Evolutionary conservation across 64 coral and sea anemone genomes (phyloP).

Genomic region (Orbicella faveolata): DNA sequence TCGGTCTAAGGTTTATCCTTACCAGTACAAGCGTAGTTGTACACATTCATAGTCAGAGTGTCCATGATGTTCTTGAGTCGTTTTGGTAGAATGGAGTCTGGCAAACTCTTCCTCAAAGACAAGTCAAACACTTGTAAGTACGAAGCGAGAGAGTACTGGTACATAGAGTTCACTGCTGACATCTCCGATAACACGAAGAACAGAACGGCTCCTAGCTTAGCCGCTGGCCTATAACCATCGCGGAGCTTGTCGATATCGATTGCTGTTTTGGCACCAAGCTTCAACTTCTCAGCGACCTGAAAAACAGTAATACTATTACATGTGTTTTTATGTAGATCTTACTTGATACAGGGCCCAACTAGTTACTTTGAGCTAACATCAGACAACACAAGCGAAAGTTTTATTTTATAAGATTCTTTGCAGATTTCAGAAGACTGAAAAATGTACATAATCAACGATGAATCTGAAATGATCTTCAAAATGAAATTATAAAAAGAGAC

Average conservation of each 20-base stretch:
- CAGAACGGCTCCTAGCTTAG: constrained; percentile 92
- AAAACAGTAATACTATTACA: background rate
- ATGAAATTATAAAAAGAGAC: no score
- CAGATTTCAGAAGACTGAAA: no score
- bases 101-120: constrained; percentile 93
- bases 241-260: constrained; percentile 99
- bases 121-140: constrained; percentile 94
- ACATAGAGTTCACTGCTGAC: constrained; percentile 98
- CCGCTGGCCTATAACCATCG: constrained; percentile 96
- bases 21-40: constrained; percentile 99
- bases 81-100: constrained; percentile 90
- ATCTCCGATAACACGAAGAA: constrained; percentile 99
- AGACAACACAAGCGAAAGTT: no score
- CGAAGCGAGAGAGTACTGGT: constrained; percentile 93
- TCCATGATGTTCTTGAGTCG: constrained; percentile 99
- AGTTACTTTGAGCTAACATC: no score
- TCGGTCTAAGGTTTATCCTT: background rate
- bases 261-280: constrained; percentile 96
- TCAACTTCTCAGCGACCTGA: constrained; percentile 93
- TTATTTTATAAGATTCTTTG: no score
- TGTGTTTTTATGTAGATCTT: background rate
- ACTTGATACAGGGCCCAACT: no score
- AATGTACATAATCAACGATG: no score
- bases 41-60: constrained; percentile 86
- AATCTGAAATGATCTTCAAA: no score